These are phyloP conservation scores for Drosophila chauvacae DNA, from an alignment of 1,140 invertebrate species.

Conservation along the genomic window DNA sequence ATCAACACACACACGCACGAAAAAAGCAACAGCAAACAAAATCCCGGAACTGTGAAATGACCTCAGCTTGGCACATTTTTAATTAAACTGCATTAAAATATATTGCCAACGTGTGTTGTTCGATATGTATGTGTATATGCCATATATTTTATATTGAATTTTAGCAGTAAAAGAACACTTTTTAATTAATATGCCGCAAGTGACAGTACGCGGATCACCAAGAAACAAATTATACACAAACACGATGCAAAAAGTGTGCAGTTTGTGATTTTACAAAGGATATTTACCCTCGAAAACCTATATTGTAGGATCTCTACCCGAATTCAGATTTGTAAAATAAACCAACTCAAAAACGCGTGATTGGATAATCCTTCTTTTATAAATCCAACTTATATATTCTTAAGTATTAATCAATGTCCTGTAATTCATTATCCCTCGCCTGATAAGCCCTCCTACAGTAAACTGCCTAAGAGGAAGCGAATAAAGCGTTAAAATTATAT, in stretches of 20 bases:
- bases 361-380: not conserved
- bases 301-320: not conserved
- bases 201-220: slow-evolving; percentile 24
- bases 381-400: not conserved
- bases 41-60: slow-evolving; percentile 47
- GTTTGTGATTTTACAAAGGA: not conserved
- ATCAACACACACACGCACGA: slow-evolving; percentile 17
- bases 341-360: too few relatives aligned
- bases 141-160: slow-evolving; percentile 45
- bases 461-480: slow-evolving; percentile 1
- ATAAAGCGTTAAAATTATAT: slow-evolving; percentile 22
- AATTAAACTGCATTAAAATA: slow-evolving; percentile 75
- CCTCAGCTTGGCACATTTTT: slow-evolving; percentile 62
- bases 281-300: not conserved
- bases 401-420: not conserved
- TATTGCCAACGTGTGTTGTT: slow-evolving; percentile 34
- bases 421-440: not conserved
- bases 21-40: slow-evolving; percentile 41
- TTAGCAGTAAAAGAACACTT: slow-evolving; percentile 40
- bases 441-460: not conserved
- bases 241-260: not conserved
- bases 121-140: slow-evolving; percentile 18
- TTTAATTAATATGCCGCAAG: slow-evolving; percentile 60
- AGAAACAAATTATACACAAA: slow-evolving; percentile 18
- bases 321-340: not conserved